Percentiles rank a stretch among this genome's conserved stretches.
These are phyloP conservation scores for Camptogramma bilineatum DNA, from an alignment of 2,888 invertebrate species.

Conservation along the genomic window DNA sequence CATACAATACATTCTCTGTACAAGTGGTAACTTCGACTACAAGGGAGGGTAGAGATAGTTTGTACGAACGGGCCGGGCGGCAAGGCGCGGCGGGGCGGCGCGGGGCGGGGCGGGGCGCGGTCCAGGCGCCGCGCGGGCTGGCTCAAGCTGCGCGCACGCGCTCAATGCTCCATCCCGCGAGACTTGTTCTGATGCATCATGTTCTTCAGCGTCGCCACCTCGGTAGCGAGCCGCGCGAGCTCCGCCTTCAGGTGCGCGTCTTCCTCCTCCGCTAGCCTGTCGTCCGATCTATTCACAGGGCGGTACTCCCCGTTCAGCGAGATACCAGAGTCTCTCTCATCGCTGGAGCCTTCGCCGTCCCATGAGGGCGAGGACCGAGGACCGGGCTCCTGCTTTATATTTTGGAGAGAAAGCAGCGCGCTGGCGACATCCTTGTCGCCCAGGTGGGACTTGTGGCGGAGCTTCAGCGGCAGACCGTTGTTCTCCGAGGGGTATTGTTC, in stretches of 20 bases:
- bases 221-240: conserved; percentile 94
- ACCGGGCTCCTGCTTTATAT: conserved; percentile 94
- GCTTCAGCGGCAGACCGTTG: conserved; percentile 94
- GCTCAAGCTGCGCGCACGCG: conserved; percentile 53
- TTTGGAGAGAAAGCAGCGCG: conserved; percentile 92
- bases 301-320: conserved; percentile 91
- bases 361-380: conserved; percentile 92
- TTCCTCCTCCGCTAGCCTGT: conserved; percentile 83
- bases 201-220: conserved; percentile 95
- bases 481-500: conserved; percentile 87
- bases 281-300: conserved; percentile 67
- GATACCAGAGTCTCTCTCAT: conserved; percentile 95
- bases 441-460: conserved; percentile 95
- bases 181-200: conserved; percentile 89
- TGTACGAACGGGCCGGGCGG: conserved; percentile 62
- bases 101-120: conserved; percentile 57
- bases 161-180: conserved; percentile 80
- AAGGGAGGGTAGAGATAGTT: conserved; percentile 72
- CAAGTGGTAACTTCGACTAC: conserved; percentile 82
- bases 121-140: conserved; percentile 56
- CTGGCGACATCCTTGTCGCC: conserved; percentile 96
- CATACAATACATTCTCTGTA: conserved; percentile 76
- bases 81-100: conserved; percentile 51
- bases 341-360: conserved; percentile 96
- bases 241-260: conserved; percentile 93